Base-by-base conservation (phyloP, 2,888 invertebrate genomes). In the Frankliniella intonsa region DNA sequence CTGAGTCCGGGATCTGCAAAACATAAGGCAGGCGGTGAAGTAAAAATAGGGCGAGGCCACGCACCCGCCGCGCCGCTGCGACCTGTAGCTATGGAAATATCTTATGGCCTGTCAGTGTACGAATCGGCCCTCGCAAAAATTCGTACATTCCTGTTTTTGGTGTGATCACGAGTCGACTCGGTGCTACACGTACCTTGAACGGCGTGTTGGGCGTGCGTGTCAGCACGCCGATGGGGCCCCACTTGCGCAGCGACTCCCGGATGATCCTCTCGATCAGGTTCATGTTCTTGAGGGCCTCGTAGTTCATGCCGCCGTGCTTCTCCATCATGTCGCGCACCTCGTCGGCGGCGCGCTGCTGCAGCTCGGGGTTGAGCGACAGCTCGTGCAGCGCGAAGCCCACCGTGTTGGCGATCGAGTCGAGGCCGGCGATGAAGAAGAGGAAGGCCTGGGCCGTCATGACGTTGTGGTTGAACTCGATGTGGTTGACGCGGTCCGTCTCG, bases 321-420 rank as follows among this genome's bases (percentile, higher is more conserved):
- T 84, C 85, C 50, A 86, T 84, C 22, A 87, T 85, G 19, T 84
- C 85, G 10, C 86, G 85, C 83, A 88, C 86, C 81, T 88, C 87
- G 50, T 84, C 84, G 82, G 87, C 86, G 0, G 86, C 84, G 82
- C 82, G 86, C 62, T 87, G 85, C 83, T 88, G 88, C 51, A 88
- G 86, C 55, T 87, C 86, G 11, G 84, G 83, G 84, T 88, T 87
- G 81, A 86, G 82, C 5, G 88, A 87, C 80, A 88, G 83, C 82
- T 88, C 88, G 84, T 88, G 84, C 19, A 88, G 86, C 80, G 87
- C 87, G 81, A 88, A 88, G 17, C 87, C 86, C 81, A 88, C 87
- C 17, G 88, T 87, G 80, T 86, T 87, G 3, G 88, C 87, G 0
- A 88, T 76, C 22, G 12, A 25, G 69, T 83, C 83, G n/a, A 80